Base-by-base conservation (phyloP, 1,140 invertebrate genomes). In the Papilio polyxenes region DNA sequence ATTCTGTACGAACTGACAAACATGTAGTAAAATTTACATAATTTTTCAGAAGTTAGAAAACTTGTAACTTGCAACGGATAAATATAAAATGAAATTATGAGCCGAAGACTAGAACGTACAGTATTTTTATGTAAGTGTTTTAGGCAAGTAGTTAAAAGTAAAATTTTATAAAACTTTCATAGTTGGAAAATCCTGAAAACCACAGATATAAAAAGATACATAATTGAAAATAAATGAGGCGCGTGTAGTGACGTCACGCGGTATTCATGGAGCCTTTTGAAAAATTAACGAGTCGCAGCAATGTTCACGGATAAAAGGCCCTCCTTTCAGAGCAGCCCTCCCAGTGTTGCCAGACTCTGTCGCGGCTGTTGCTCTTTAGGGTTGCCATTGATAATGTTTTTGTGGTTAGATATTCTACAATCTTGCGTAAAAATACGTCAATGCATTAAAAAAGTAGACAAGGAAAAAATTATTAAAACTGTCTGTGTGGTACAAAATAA, bases 211-310 rank as follows among this genome's bases (percentile, higher is more conserved):
- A 48, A 78, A 81, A 77, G 76, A 75, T 56, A 83, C 69, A 81
- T 83, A 81, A 83, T 83, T 83, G 79, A 75, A 69, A 40, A 75
- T 79, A 69, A 80, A 80, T 65, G 78, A 83, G 74, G 75, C 75
- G 62, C 75, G 75, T 81, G 83, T 69, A 82, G 81, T 80, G 81
- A 81, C 79, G 82, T 81, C 83, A 82, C 83, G 75, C 82, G 81
- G 82, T 80, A 85, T 85, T 82, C 83, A 85, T 7, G 44, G 48
- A 51, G 74, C 72, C 81, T 81, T 75, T 82, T 83, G 78, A 49
- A 81, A 80, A 83, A 82, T 82, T 83, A 83, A 85, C 78, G 84
- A 83, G 77, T 75, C 76, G 76, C 59, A 83, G 82, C 83, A 85
- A 81, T 82, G 75, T 48, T 44, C 44, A n/a, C 51, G 76, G 79